A percentile compares a stretch with the other conserved stretches of the same genome.
These are phyloP conservation scores for Parauchenoglanis ngamensis DNA, from an alignment of 2,797 vertebrate genomes.

Conservation along the genomic window DNA sequence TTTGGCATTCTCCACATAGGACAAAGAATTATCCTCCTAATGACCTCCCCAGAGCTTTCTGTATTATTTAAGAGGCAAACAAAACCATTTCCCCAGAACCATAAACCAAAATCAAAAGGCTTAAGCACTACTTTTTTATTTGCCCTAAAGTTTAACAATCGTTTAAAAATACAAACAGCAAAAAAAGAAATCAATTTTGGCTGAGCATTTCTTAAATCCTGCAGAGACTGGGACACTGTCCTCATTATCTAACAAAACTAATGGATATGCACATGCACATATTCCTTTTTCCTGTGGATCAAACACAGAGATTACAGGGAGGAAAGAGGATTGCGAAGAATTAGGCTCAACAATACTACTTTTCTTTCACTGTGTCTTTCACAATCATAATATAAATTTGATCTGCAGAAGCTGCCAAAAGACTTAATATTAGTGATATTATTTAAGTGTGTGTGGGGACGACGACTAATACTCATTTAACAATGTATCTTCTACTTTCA, in stretches of 20 bases:
- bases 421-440: neutral
- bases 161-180: neutral
- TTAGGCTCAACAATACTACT: neutral
- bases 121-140: neutral
- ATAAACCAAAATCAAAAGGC: neutral
- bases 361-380: neutral
- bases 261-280: neutral
- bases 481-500: neutral
- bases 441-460: neutral
- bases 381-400: neutral
- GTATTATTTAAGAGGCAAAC: neutral
- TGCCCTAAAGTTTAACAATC: neutral
- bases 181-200: neutral
- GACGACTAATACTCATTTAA: neutral
- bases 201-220: neutral
- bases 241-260: neutral
- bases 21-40: neutral
- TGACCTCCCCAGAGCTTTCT: neutral
- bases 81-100: neutral
- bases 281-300: neutral
- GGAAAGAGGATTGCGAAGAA: neutral
- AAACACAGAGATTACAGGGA: neutral
- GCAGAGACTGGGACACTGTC: neutral
- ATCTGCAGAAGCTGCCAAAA: neutral
- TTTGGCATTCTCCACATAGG: neutral